Base-by-base conservation (phyloP, 2,113 vertebrate genomes). In the Megaleporinus macrocephalus region DNA sequence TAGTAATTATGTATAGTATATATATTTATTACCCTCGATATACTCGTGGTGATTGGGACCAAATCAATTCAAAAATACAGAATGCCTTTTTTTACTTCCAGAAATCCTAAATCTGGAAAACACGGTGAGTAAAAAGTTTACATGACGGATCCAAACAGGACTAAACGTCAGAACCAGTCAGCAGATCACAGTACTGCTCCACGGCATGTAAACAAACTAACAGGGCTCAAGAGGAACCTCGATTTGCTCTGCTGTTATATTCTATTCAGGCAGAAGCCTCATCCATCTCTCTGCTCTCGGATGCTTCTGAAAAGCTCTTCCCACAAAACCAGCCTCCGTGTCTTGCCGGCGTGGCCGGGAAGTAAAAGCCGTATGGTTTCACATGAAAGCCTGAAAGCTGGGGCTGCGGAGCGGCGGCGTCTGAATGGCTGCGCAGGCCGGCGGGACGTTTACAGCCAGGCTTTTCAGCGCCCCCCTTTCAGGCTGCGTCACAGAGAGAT, bases 401-500 rank as follows among this genome's bases (percentile, higher is more conserved):
- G 57, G 16, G 29, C 24, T 24, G 4, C 41, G 14, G 44, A 44
- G 41, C 4, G 41, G 41, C 11, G 41, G 74, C 49, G 7, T 59
- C 30, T 49, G 73, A 77, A 70, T 27, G 22, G 49, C 33, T 33
- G 13, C 65, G 47, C 4, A 78, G 63, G 11, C 41, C 27, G 57
- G 24, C 22, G 22, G 22, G 29, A 75, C 3, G 18, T 33, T 20
- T 73, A 66, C 57, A 29, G 44, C 72, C 12, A 36, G 12, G 16
- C 51, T 14, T 70, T 59, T 59, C 12, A 24, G 51, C 30, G 44
- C 73, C 75, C 33, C 27, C 4, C 69, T 5, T 7, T 14, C 10
- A 75, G 33, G 11, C 59, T 26, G 18, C 0, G 9, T 66, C 74
- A 16, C 68, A 85, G 14, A 73, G 61, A 76, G 30, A 84, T 41